Evolutionary conservation across 2,113 vertebrate species (phyloP).

Genomic region (Diadophis punctatus): DNA sequence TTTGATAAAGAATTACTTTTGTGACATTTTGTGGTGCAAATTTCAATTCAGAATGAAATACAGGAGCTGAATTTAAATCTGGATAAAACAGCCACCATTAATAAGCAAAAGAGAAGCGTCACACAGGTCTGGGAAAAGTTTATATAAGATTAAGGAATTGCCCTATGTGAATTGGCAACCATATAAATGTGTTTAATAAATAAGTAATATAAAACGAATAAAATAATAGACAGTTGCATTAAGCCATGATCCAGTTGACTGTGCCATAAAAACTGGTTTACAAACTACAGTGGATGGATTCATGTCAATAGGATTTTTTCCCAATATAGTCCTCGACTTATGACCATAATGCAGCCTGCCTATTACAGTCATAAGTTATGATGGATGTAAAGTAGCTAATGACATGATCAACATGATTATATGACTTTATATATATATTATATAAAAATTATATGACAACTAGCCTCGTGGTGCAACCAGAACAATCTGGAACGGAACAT

Average conservation of each 20-base stretch:
- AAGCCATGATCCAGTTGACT: background rate
- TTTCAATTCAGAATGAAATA: slow-evolving; percentile 6
- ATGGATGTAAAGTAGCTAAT: too few species aligned
- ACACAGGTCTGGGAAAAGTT: background rate
- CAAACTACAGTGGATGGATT: background rate
- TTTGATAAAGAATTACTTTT: slow-evolving; percentile 59
- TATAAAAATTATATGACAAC: too few species aligned
- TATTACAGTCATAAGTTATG: too few species aligned
- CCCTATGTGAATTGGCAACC: too few species aligned
- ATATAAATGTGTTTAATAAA: too few species aligned
- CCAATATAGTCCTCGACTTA: background rate
- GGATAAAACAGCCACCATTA: background rate
- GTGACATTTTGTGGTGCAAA: slow-evolving; percentile 40
- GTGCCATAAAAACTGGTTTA: background rate
- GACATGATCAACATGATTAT: too few species aligned
- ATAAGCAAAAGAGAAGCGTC: background rate
- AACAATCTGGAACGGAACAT: too few species aligned
- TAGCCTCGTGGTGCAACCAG: too few species aligned
- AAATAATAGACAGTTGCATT: background rate
- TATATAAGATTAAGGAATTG: background rate
- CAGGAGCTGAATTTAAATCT: slow-evolving; percentile 25
- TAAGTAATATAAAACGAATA: background rate
- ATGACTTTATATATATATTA: too few species aligned
- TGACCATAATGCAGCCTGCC: too few species aligned
- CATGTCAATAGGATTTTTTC: background rate